A percentile compares a stretch with the other conserved stretches of the same genome.
phyloP scores from a whole-genome alignment of 2,888 invertebrate genomes.

The Eristalis pertinax region DNA sequence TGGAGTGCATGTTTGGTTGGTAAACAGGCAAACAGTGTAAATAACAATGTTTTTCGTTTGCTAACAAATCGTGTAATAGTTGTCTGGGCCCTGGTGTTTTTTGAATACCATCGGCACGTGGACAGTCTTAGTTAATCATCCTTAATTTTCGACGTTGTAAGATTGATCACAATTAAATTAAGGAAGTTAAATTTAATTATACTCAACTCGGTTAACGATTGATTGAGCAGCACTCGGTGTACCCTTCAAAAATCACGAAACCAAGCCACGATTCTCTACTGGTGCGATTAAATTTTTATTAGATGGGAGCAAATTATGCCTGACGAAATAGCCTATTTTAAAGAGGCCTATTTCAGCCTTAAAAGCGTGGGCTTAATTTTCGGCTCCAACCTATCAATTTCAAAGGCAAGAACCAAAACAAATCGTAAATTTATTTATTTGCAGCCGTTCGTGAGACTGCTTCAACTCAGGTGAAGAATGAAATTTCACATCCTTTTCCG shows the following conservation, averaged over 20 bases:
- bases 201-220: neutral
- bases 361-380: neutral
- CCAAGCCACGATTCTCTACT: neutral
- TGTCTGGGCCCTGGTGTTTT: too few species aligned
- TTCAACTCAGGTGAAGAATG: neutral
- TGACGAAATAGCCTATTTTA: neutral
- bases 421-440: neutral
- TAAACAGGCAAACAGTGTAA: too few species aligned
- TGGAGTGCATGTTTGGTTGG: too few species aligned
- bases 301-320: neutral
- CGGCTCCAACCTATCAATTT: neutral
- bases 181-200: neutral
- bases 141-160: neutral
- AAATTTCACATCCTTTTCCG: neutral
- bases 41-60: too few species aligned
- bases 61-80: too few species aligned
- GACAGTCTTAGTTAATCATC: too few species aligned
- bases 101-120: too few species aligned
- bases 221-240: neutral
- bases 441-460: neutral
- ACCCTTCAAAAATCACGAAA: neutral
- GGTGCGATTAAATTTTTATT: neutral
- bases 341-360: neutral
- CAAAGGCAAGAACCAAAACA: neutral
- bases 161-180: neutral